Evolutionary conservation across 2,113 vertebrate genomes (phyloP).

Genomic region (Pheucticus melanocephalus): DNA sequence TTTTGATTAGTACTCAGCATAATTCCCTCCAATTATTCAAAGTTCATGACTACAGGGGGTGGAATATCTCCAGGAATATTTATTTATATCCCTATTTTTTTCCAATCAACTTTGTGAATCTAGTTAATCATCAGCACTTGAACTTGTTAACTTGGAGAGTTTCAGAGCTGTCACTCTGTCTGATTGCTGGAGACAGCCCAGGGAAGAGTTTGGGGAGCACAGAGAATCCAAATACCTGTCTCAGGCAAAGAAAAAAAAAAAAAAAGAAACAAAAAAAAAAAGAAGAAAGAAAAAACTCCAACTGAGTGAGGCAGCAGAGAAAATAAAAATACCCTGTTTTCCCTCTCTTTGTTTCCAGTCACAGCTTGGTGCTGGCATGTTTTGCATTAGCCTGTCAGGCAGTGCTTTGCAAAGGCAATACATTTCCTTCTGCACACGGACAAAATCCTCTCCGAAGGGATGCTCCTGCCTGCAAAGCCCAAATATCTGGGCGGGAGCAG

Average conservation of each 20-base stretch:
- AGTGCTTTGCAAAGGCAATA: not conserved
- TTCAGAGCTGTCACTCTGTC: conserved; percentile 56
- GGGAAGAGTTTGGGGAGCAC: conserved; percentile 8
- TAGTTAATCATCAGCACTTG: conserved; percentile 72
- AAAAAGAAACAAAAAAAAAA: not conserved
- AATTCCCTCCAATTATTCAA: conserved; percentile 87
- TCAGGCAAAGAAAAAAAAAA: not conserved
- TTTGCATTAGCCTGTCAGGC: conserved; percentile 52
- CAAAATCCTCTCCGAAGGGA: not conserved
- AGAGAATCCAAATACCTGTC: conserved; percentile 21
- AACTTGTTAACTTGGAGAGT: conserved; percentile 70
- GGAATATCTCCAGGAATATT: conserved; percentile 81
- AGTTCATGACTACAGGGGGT: conserved; percentile 85
- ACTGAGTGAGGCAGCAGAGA: conserved; percentile 9
- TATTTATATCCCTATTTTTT: conserved; percentile 82
- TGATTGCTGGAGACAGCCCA: conserved; percentile 59
- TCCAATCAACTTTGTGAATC: conserved; percentile 76
- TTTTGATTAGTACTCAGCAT: conserved; percentile 86
- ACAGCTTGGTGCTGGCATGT: conserved; percentile 59
- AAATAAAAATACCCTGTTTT: conserved; percentile 48
- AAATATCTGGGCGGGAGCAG: not conserved
- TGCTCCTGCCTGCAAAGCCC: not conserved
- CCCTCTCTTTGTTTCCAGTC: conserved; percentile 48
- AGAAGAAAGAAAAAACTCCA: not conserved
- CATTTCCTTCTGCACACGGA: not conserved